Conservation (phyloP, 2,797 vertebrate genomes). For the Coregonus suidteri region DNA sequence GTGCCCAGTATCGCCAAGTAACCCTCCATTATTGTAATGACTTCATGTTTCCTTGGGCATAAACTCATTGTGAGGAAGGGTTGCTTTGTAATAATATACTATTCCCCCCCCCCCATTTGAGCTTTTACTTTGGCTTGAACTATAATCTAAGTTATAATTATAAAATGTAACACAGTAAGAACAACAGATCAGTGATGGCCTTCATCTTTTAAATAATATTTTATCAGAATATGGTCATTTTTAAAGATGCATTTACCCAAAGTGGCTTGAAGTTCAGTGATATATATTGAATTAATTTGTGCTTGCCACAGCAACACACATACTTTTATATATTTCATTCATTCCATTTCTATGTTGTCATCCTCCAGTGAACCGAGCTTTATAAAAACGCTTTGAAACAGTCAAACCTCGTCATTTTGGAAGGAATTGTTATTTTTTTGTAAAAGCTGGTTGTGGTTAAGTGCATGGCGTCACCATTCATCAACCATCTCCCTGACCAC, state of each 20-base stretch:
- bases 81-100: background rate
- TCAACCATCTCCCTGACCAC: too few species aligned
- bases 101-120: too few species aligned
- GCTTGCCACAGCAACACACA: background rate
- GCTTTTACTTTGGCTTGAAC: too few species aligned
- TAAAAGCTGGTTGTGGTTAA: background rate
- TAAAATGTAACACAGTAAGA: background rate
- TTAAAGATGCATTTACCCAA: background rate
- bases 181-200: background rate
- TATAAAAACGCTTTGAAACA: background rate
- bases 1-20: constrained; percentile 14
- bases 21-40: constrained; percentile 35
- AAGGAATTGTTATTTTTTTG: background rate
- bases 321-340: background rate
- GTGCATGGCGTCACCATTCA: background rate
- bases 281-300: too few species aligned
- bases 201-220: background rate
- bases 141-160: background rate
- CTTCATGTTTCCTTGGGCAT: constrained; percentile 23
- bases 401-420: background rate
- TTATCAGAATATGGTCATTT: background rate
- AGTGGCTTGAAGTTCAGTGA: background rate
- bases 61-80: constrained; percentile 6
- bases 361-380: background rate
- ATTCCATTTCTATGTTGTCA: background rate